Evolutionary conservation across 2,888 invertebrate genomes (phyloP).

Genomic region (Acanthoscelides obtectus): DNA sequence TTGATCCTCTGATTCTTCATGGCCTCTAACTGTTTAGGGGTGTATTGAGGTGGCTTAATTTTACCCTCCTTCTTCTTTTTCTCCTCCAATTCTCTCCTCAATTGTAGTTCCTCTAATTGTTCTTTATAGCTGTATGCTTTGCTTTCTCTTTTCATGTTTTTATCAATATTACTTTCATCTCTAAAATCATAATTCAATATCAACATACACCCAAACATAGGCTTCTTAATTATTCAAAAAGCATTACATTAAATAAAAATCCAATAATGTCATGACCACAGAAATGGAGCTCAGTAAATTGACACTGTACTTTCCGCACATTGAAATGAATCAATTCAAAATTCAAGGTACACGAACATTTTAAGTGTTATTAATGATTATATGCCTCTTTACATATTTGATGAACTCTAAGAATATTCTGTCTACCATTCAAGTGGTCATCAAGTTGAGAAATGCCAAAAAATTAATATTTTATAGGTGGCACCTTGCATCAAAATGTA

Average conservation of each 20-base stretch:
- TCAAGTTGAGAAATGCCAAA: too few relatives aligned
- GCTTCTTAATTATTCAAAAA: constrained; percentile 1
- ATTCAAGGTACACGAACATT: too few relatives aligned
- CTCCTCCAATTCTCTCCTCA: constrained; percentile 88
- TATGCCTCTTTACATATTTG: too few relatives aligned
- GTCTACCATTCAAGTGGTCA: too few relatives aligned
- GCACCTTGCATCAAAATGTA: too few relatives aligned
- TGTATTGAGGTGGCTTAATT: constrained; percentile 65
- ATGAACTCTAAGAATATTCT: too few relatives aligned
- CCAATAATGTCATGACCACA: neutral
- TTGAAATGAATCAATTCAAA: too few relatives aligned
- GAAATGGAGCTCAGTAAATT: too few relatives aligned
- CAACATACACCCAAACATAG: constrained; percentile 2
- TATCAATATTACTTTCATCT: constrained; percentile 51
- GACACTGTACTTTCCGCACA: too few relatives aligned
- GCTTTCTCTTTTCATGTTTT: constrained; percentile 91
- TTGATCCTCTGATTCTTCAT: constrained; percentile 81
- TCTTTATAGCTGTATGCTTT: constrained; percentile 96
- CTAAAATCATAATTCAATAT: constrained; percentile 27
- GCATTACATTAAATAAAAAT: neutral
- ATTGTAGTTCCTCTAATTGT: constrained; percentile 89
- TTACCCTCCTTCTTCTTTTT: constrained; percentile 78
- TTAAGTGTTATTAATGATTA: too few relatives aligned
- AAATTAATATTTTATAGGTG: too few relatives aligned
- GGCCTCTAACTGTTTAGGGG: constrained; percentile 89